These are phyloP conservation scores for Eumaeus atala DNA, from an alignment of 1,140 invertebrate species.

Conservation along the genomic window DNA sequence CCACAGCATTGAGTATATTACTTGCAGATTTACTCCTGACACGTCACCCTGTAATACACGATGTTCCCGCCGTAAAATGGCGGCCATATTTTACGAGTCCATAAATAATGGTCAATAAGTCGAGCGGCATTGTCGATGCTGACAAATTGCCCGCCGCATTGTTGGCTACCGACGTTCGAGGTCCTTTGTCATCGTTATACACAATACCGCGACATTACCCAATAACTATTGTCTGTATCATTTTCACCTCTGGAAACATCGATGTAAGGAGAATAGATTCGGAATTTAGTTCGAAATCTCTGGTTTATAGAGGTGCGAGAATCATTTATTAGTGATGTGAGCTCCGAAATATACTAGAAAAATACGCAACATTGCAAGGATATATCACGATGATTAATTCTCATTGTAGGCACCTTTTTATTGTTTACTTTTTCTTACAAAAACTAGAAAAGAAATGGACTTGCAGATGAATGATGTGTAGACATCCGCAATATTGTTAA, in stretches of 20 bases:
- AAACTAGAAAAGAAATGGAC: too few species aligned
- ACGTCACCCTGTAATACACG: slow-evolving; percentile 63
- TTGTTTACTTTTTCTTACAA: too few species aligned
- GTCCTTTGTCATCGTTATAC: slow-evolving; percentile 44
- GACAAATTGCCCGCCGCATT: slow-evolving; percentile 70
- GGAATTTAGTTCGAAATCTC: too few species aligned
- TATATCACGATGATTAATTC: too few species aligned
- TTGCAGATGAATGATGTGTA: too few species aligned
- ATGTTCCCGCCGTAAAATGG: slow-evolving; percentile 65
- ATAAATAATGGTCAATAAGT: slow-evolving; percentile 73
- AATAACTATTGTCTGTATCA: slow-evolving; percentile 61
- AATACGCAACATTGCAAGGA: too few species aligned
- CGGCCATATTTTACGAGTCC: slow-evolving; percentile 53
- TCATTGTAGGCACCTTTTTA: too few species aligned
- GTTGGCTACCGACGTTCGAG: slow-evolving; percentile 51
- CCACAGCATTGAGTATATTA: too few species aligned
- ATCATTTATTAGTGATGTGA: too few species aligned
- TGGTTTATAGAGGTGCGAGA: too few species aligned
- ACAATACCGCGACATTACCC: slow-evolving; percentile 48
- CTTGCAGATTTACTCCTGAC: slow-evolving; percentile 22
- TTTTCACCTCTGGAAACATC: slow-evolving; percentile 45
- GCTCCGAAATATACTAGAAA: too few species aligned
- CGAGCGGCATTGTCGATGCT: slow-evolving; percentile 64
- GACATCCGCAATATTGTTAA: too few species aligned
- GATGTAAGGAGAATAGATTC: neutral